These are phyloP conservation scores for Gandaritis pyraliata DNA, from an alignment of 2,888 invertebrate genomes.

Conservation along the genomic window DNA sequence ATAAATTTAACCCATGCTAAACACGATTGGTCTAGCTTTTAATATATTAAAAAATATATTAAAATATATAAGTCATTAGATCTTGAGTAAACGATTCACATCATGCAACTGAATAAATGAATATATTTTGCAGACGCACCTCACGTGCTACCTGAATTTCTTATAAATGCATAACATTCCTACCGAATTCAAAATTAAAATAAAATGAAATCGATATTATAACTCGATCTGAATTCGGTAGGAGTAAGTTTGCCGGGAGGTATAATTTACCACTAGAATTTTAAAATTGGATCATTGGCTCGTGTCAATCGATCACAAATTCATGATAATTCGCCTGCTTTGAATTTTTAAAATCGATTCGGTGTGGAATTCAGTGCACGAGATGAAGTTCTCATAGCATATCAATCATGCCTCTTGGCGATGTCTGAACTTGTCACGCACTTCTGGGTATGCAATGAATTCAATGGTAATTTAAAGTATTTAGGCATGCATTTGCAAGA, in stretches of 20 bases:
- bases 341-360: slow-evolving; percentile 26
- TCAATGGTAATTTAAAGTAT: slow-evolving; percentile 16
- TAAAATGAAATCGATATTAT: slow-evolving; percentile 28
- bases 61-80: no score
- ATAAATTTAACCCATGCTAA: no score
- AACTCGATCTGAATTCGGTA: slow-evolving; percentile 27
- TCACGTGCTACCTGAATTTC: slow-evolving; percentile 23
- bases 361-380: slow-evolving; percentile 30
- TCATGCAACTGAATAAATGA: slow-evolving; percentile 18
- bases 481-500: not conserved
- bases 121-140: slow-evolving; percentile 22
- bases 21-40: no score
- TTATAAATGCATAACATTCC: slow-evolving; percentile 24
- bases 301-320: slow-evolving; percentile 33
- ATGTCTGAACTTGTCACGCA: slow-evolving; percentile 22
- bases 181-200: slow-evolving; percentile 27
- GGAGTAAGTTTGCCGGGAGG: slow-evolving; percentile 20
- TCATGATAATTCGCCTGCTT: slow-evolving; percentile 24
- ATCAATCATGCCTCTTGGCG: slow-evolving; percentile 31
- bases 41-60: no score
- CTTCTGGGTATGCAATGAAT: slow-evolving; percentile 23
- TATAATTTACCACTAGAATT: slow-evolving; percentile 18
- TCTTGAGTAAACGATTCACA: not conserved
- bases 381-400: slow-evolving; percentile 38
- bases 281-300: slow-evolving; percentile 23